These are phyloP conservation scores for Columbina picui DNA, from an alignment of 2,113 vertebrate species.

Conservation along the genomic window DNA sequence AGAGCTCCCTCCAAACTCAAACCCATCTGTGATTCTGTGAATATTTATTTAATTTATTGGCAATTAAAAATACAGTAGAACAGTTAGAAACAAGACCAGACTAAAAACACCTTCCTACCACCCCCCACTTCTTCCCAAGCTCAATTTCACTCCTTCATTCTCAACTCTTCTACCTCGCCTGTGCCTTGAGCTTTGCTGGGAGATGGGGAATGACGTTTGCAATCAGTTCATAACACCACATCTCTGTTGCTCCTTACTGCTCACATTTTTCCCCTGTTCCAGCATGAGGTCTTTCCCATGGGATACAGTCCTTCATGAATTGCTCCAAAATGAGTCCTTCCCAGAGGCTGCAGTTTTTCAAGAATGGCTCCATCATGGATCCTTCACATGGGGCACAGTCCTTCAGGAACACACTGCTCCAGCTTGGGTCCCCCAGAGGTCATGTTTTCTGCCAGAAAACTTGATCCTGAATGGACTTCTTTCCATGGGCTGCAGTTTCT, in stretches of 20 bases:
- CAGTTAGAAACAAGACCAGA: not conserved
- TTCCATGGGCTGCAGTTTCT: too few relatives aligned
- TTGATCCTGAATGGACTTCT: too few relatives aligned
- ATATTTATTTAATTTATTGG: not conserved
- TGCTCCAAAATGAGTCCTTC: not conserved
- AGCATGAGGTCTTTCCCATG: too few relatives aligned
- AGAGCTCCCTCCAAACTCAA: too few relatives aligned
- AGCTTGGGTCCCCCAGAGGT: too few relatives aligned
- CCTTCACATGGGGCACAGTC: not conserved
- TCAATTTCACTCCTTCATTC: not conserved
- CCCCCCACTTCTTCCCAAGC: not conserved
- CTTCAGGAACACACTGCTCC: not conserved
- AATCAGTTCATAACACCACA: not conserved
- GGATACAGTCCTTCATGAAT: not conserved
- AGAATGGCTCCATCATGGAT: not conserved
- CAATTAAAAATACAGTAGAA: not conserved
- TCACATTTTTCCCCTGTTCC: not conserved
- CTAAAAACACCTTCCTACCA: not conserved
- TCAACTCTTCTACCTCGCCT: not conserved
- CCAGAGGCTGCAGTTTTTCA: not conserved
- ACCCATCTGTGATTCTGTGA: not conserved
- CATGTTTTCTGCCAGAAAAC: too few relatives aligned
- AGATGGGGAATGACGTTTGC: not conserved
- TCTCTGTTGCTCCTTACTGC: not conserved
- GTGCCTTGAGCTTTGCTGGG: not conserved